Evolutionary conservation across 2,888 invertebrate species (phyloP).

Genomic region (Teleiodes luculella): DNA sequence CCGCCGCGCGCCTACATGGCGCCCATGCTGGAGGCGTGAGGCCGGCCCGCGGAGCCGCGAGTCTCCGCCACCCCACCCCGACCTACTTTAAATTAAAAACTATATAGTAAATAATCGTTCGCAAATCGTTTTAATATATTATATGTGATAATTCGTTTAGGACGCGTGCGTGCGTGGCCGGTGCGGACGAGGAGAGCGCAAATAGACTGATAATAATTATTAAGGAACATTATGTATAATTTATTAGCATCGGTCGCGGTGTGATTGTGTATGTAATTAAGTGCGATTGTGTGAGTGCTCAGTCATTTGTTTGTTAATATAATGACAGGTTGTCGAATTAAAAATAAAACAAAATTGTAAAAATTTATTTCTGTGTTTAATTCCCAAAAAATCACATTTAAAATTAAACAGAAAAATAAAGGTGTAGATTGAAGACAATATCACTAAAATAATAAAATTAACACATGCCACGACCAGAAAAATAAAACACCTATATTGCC

Average conservation of each 20-base stretch:
- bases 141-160: slow-evolving; percentile 82
- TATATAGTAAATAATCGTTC: slow-evolving; percentile 74
- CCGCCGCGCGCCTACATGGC: slow-evolving; percentile 80
- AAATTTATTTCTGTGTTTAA: slow-evolving; percentile 58
- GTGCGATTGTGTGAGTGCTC: slow-evolving; percentile 82
- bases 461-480: too few relatives aligned
- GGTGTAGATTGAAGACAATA: neutral
- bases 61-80: slow-evolving; percentile 76
- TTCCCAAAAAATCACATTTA: slow-evolving; percentile 28
- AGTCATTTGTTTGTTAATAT: slow-evolving; percentile 82
- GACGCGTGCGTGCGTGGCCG: slow-evolving; percentile 77
- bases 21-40: slow-evolving; percentile 82
- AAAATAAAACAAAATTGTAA: slow-evolving; percentile 79
- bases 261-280: slow-evolving; percentile 81
- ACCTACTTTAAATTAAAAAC: slow-evolving; percentile 75
- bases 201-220: slow-evolving; percentile 80
- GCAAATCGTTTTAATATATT: slow-evolving; percentile 82
- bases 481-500: too few relatives aligned
- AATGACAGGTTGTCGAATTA: slow-evolving; percentile 88
- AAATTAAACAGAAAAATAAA: neutral
- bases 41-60: slow-evolving; percentile 69
- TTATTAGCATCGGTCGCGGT: slow-evolving; percentile 81
- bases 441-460: neutral
- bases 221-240: slow-evolving; percentile 81
- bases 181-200: slow-evolving; percentile 77